phyloP scores from a whole-genome alignment of 2,797 vertebrate species.

The Gobio occitaniae region DNA sequence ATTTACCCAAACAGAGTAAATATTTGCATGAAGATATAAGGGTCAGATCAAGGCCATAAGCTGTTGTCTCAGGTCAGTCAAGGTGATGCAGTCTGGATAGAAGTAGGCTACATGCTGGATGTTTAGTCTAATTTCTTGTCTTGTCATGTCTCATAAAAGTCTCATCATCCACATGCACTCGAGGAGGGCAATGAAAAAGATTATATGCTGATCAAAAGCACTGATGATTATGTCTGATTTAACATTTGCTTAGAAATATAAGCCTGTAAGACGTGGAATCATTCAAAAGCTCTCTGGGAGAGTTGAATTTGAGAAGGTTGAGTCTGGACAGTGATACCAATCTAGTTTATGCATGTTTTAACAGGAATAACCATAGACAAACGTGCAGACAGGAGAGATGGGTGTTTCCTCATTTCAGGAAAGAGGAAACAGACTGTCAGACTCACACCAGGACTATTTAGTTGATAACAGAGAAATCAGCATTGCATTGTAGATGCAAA shows the following conservation, averaged over 20 bases:
- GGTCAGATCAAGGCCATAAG: slow-evolving; percentile 54
- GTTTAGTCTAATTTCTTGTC: slow-evolving; percentile 16
- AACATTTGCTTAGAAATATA: not conserved
- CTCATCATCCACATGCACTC: not conserved
- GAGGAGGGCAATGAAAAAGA: not conserved
- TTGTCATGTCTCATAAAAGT: slow-evolving; percentile 15
- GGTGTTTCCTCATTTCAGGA: slow-evolving; percentile 69
- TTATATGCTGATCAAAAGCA: not conserved
- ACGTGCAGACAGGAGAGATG: slow-evolving; percentile 56
- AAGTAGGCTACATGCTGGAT: slow-evolving; percentile 8
- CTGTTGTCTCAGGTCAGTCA: slow-evolving; percentile 21
- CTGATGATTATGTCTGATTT: not conserved
- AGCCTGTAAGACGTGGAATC: not conserved
- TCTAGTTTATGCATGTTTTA: not conserved
- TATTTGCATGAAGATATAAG: slow-evolving; percentile 66
- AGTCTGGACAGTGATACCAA: not conserved
- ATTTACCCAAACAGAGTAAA: slow-evolving; percentile 64
- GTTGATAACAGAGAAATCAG: slow-evolving; percentile 59
- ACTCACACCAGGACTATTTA: slow-evolving; percentile 68
- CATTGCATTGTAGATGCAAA: not conserved
- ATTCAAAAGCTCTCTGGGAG: not conserved
- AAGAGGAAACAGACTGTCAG: slow-evolving; percentile 76
- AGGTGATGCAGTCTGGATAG: not conserved
- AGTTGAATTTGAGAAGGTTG: slow-evolving; percentile 5
- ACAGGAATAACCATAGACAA: slow-evolving; percentile 41